These are phyloP conservation scores for Temnothorax nylanderi DNA, from an alignment of 1,140 invertebrate species.

Conservation along the genomic window DNA sequence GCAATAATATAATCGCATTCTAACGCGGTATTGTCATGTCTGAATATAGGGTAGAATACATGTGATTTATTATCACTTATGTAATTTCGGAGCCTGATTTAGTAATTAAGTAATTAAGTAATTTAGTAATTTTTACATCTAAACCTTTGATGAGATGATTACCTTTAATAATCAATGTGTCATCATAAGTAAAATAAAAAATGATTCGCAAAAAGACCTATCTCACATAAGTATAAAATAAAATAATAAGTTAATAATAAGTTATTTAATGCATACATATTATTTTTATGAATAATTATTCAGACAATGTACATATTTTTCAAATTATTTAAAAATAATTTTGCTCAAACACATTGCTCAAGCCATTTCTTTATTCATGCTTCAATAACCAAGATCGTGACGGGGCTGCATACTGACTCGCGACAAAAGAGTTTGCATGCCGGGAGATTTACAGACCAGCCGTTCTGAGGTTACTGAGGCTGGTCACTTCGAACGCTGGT, in stretches of 20 bases:
- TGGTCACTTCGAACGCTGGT: neutral
- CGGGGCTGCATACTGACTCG: neutral
- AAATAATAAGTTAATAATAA: neutral
- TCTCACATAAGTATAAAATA: neutral
- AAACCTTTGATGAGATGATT: neutral
- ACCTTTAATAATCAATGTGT: neutral
- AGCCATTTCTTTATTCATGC: neutral
- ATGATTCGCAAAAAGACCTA: neutral
- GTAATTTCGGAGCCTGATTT: neutral
- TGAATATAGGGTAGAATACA: conserved; percentile 8
- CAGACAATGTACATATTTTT: no score
- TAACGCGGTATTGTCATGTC: conserved; percentile 7
- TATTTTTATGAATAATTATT: no score
- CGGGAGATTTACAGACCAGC: conserved; percentile 43
- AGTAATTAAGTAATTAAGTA: no score
- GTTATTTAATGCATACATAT: neutral
- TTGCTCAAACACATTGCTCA: neutral
- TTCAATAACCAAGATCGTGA: neutral
- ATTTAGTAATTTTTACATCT: neutral
- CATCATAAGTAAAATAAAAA: neutral
- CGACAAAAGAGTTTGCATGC: conserved; percentile 49
- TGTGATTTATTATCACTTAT: neutral
- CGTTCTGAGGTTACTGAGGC: conserved; percentile 20
- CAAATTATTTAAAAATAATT: conserved; percentile 17
- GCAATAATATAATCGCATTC: conserved; percentile 31